Conservation (phyloP, 2,888 invertebrate species). For the Torymus aiolomorphi region DNA sequence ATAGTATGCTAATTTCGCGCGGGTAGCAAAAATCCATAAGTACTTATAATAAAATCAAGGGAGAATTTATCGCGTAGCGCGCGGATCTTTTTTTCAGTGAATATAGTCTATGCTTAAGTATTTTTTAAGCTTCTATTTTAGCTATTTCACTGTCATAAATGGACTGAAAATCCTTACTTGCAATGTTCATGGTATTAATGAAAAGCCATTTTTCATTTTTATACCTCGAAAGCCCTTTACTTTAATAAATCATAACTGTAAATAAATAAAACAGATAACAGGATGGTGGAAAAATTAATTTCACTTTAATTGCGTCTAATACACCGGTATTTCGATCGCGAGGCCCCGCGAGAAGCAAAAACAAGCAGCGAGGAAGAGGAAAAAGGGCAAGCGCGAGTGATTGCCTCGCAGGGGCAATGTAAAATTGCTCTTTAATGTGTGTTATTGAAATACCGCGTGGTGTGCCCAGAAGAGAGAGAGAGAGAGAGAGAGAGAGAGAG, state of each 20-base stretch:
- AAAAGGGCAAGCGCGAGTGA: not conserved
- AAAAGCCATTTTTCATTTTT: too few relatives aligned
- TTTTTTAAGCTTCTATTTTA: too few relatives aligned
- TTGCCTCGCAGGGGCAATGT: conserved; percentile 23
- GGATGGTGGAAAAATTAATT: conserved; percentile 34
- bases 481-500: too few relatives aligned
- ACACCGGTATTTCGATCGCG: not conserved
- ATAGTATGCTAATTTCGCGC: conserved; percentile 28
- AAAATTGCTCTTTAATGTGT: conserved; percentile 50
- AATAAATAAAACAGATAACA: too few relatives aligned
- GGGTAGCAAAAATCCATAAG: not conserved
- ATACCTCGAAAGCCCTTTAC: too few relatives aligned
- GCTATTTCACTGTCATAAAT: too few relatives aligned
- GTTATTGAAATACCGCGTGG: conserved; percentile 43
- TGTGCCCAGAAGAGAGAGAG: not conserved
- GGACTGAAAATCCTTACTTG: too few relatives aligned
- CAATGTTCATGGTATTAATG: too few relatives aligned
- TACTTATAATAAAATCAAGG: conserved; percentile 4
- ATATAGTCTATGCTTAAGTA: too few relatives aligned
- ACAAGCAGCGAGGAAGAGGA: conserved; percentile 5
- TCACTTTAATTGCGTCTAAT: conserved; percentile 28
- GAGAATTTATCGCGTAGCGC: not conserved
- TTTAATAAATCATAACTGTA: too few relatives aligned
- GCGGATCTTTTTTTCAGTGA: too few relatives aligned
- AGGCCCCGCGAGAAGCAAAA: not conserved